phyloP scores from a whole-genome alignment of 2,888 invertebrate genomes.

The Rhagonycha lutea region DNA sequence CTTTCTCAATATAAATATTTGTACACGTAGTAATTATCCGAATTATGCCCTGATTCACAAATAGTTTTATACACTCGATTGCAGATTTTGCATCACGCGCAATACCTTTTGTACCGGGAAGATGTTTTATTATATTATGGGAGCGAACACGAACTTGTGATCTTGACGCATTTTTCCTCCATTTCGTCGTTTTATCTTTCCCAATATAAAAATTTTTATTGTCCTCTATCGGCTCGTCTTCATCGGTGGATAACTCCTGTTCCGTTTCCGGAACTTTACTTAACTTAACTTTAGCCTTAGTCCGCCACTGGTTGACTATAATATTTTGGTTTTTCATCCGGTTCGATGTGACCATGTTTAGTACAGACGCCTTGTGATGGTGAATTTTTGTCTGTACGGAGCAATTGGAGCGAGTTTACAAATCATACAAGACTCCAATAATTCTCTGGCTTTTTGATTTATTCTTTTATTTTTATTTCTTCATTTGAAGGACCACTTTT shows the following conservation, averaged over 20 bases:
- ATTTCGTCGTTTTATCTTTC: neutral
- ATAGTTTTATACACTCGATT: conserved; percentile 1
- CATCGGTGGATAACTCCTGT: neutral
- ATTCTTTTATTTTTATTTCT: no score
- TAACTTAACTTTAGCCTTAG: no score
- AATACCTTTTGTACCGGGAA: conserved; percentile 4
- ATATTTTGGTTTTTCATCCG: no score
- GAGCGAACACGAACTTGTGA: neutral
- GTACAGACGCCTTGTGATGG: no score
- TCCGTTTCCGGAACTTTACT: neutral
- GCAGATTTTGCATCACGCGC: conserved; percentile 8
- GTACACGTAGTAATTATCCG: neutral
- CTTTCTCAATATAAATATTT: conserved; percentile 9
- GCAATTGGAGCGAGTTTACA: no score
- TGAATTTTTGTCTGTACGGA: no score
- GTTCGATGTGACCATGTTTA: no score
- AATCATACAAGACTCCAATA: no score
- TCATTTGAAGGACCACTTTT: no score
- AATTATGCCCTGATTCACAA: conserved; percentile 1
- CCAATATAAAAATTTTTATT: neutral
- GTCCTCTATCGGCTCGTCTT: neutral
- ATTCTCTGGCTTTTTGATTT: no score
- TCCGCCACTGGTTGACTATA: no score
- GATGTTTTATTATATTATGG: conserved; percentile 9
- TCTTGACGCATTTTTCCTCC: neutral